Percentiles rank a stretch among this genome's conserved stretches.
phyloP scores from a whole-genome alignment of 2,113 vertebrate genomes.

The Indicator indicator region DNA sequence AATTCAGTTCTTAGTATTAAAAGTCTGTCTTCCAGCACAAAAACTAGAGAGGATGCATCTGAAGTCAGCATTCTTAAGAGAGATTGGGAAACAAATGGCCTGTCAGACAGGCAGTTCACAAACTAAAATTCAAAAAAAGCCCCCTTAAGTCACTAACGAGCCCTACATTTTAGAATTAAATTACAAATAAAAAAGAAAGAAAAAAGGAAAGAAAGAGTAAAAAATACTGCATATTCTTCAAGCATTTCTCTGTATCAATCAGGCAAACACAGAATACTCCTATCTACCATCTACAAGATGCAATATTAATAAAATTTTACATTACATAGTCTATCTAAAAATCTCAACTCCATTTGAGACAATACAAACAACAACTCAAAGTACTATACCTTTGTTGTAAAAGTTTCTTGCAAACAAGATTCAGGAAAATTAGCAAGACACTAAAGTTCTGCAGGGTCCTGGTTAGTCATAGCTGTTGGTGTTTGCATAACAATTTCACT shows the following conservation, averaged over 20 bases:
- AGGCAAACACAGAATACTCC: not conserved
- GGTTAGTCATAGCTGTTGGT: not conserved
- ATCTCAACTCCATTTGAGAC: not conserved
- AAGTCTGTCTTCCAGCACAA: conserved; percentile 63
- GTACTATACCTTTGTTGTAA: not conserved
- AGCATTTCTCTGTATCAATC: not conserved
- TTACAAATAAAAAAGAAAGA: not conserved
- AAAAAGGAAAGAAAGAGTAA: not conserved
- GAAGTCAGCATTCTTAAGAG: not conserved
- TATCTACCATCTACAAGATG: not conserved
- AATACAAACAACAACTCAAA: not conserved
- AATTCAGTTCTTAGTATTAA: conserved; percentile 68
- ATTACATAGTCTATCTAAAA: not conserved
- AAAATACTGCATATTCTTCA: not conserved
- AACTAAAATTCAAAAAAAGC: not conserved
- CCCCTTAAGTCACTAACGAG: not conserved
- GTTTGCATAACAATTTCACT: not conserved
- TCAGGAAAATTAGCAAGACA: not conserved
- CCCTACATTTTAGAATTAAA: conserved; percentile 14
- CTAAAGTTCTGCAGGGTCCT: not conserved
- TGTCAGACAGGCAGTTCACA: conserved; percentile 21
- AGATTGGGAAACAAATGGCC: conserved; percentile 31
- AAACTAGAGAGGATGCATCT: conserved; percentile 29
- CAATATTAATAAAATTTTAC: not conserved
- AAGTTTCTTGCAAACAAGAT: not conserved